Evolutionary conservation across 2,888 invertebrate species (phyloP), one percentile per base, ranked within the genome.

Genomic region (Linnaemya vulpina): DNA sequence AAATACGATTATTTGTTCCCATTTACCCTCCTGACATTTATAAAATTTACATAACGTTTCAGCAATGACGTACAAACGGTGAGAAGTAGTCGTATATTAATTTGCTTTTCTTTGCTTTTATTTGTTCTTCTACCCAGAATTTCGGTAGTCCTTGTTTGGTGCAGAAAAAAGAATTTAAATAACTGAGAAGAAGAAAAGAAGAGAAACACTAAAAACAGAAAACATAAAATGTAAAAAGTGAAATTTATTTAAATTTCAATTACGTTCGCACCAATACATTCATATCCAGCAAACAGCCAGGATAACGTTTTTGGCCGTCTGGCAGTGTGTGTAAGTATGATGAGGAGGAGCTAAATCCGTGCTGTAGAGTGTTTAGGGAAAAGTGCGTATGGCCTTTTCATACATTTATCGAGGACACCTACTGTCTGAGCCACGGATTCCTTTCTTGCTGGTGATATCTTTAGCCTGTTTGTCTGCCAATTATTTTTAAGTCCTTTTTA

Each of bases 231-330:
- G 67, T 25, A 55, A 63, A 78, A 71, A 80, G 67, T 73, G 58
- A 73, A 84, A 75, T 76, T 81, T 77, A 74, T 81, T 81, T 77
- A 77, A 77, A 84, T 81, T 84, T 70, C 77, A 77, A 77, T 84
- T 84, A 81, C 63, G 55, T 81, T 63, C 53, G 17, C 67, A 51
- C 53, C n/a, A 80, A 65, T 60, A 65, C 71, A 46, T 22, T 60
- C 43, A 40, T 40, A 40, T 11, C 30, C 70, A 79, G 30, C 60
- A 67, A 79, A 40, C 60, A 67, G 53, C 22, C 30, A 40, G 55
- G 60, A 84, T 73, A 76, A 76, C 20, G 25, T 60, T 70, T n/a
- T 74, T 74, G 40, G 10, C 38, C 35, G 55, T 22, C 49, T 73
- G 43, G 8, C 15, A 51, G 22, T 65, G 17, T 20, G 40, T 35